Conservation (phyloP, 2,113 vertebrate genomes). For the Carettochelys insculpta region DNA sequence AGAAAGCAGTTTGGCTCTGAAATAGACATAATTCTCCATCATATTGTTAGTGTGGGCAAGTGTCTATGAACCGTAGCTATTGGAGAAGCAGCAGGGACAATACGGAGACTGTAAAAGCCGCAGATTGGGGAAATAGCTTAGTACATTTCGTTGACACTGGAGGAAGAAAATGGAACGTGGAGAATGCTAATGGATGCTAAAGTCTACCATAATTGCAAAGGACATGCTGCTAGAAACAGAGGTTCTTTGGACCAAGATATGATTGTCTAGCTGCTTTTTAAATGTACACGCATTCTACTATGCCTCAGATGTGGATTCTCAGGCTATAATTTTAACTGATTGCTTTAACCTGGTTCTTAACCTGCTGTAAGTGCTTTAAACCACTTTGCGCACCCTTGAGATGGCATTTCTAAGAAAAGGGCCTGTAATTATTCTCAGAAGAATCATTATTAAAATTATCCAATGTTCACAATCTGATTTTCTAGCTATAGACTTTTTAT, state of each 20-base stretch:
- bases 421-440: slow-evolving; percentile 45
- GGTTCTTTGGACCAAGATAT: slow-evolving; percentile 11
- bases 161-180: slow-evolving; percentile 18
- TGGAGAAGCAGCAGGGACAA: accelerated
- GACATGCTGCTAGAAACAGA: neutral
- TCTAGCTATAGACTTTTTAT: neutral
- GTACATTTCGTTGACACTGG: neutral
- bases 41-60: neutral
- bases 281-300: slow-evolving; percentile 42
- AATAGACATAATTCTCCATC: neutral
- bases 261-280: slow-evolving; percentile 6
- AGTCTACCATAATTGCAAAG: neutral
- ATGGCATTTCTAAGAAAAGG: slow-evolving; percentile 42
- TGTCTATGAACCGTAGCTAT: neutral
- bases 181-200: neutral
- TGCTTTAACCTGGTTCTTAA: slow-evolving; percentile 37
- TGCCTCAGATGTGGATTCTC: slow-evolving; percentile 33
- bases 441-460: slow-evolving; percentile 13
- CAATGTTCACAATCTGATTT: neutral
- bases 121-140: neutral
- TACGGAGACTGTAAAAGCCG: neutral
- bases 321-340: slow-evolving; percentile 42
- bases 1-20: neutral
- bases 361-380: slow-evolving; percentile 5
- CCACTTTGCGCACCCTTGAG: neutral